Conservation (phyloP, 2,113 vertebrate genomes). For the Gobio gobio region DNA sequence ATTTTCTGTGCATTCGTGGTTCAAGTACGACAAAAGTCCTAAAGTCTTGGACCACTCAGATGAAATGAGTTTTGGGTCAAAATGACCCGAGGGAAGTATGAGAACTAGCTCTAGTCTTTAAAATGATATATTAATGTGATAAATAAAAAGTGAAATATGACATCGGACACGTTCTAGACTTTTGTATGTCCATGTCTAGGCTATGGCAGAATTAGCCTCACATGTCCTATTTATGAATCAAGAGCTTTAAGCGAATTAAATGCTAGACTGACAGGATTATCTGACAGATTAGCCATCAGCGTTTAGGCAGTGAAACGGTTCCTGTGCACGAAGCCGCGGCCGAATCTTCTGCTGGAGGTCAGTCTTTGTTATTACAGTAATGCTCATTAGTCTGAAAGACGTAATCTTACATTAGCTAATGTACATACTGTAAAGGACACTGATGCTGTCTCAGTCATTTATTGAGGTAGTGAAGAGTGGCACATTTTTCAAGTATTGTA, state of each 20-base stretch:
- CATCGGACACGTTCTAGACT: background rate
- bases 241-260: slow-evolving; percentile 30
- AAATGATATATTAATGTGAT: too few relatives aligned
- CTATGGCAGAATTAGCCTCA: slow-evolving; percentile 12
- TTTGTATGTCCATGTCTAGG: background rate
- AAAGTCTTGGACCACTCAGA: too few relatives aligned
- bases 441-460: background rate
- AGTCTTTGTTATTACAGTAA: slow-evolving; percentile 5
- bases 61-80: too few relatives aligned
- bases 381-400: background rate
- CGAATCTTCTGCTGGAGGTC: slow-evolving; percentile 15
- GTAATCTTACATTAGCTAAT: slow-evolving; percentile 16
- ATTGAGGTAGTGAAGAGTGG: background rate
- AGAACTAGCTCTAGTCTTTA: too few relatives aligned
- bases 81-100: too few relatives aligned
- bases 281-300: slow-evolving; percentile 25
- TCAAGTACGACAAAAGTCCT: too few relatives aligned
- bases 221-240: slow-evolving; percentile 26
- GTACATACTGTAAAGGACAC: background rate
- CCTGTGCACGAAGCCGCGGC: background rate
- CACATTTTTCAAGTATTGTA: background rate
- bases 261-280: slow-evolving; percentile 20
- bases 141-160: background rate
- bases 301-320: slow-evolving; percentile 18
- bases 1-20: too few relatives aligned